Conservation (phyloP, 1,140 invertebrate genomes). For the Saccostrea cuccullata region DNA sequence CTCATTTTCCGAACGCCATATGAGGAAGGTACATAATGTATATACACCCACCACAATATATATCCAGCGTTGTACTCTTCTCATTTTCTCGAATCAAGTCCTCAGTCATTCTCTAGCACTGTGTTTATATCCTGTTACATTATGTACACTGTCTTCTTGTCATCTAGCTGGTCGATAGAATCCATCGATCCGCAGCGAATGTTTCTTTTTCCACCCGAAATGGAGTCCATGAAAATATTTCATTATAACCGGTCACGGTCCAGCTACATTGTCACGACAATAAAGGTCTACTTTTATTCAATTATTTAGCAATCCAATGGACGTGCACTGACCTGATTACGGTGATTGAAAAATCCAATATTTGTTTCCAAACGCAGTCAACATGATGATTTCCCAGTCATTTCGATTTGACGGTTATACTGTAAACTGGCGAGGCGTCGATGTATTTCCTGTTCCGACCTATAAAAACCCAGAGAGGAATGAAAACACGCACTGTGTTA, state of each 20-base stretch:
- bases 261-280: background rate
- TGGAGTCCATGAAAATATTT: background rate
- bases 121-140: background rate
- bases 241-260: background rate
- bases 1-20: background rate
- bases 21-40: background rate
- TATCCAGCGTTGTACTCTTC: conserved; percentile 13
- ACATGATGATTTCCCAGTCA: background rate
- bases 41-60: conserved; percentile 6
- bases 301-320: background rate
- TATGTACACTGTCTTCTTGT: background rate
- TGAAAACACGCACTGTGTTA: background rate
- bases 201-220: background rate
- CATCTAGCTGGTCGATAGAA: background rate
- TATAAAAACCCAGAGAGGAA: background rate
- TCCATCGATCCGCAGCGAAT: background rate
- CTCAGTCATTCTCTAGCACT: background rate
- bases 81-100: background rate
- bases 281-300: background rate
- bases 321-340: background rate
- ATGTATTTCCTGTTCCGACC: conserved; percentile 7
- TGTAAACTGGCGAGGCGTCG: background rate
- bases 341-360: conserved; percentile 21
- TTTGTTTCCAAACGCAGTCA: background rate
- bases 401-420: background rate